A percentile compares a stretch with the other conserved stretches of the same genome.
These are phyloP conservation scores for Caenorhabditis drosophilae DNA, from an alignment of 2,888 invertebrate species.

Conservation along the genomic window DNA sequence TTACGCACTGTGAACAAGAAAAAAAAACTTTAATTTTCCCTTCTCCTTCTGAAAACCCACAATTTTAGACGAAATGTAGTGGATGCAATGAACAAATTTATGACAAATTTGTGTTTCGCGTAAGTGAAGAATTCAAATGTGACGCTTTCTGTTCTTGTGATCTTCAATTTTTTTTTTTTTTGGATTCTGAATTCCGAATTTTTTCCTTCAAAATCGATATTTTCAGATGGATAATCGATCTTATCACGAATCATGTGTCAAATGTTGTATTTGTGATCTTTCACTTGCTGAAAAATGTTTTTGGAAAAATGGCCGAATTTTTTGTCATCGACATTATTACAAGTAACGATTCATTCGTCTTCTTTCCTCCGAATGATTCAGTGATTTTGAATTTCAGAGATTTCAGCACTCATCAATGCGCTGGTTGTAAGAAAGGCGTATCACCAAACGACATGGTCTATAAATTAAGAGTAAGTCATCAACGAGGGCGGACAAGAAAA, in stretches of 20 bases:
- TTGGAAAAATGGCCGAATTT: constrained; percentile 92
- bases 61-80: constrained; percentile 42
- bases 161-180: neutral
- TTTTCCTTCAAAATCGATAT: neutral
- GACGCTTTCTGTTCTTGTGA: constrained; percentile 4
- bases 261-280: constrained; percentile 91
- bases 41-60: no score
- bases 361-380: no score
- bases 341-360: constrained; percentile 76
- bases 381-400: constrained; percentile 42
- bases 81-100: constrained; percentile 34
- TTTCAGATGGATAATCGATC: constrained; percentile 41
- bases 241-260: constrained; percentile 96
- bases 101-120: constrained; percentile 33
- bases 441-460: constrained; percentile 65
- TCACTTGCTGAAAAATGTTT: constrained; percentile 96
- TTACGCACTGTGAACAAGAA: no score
- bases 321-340: constrained; percentile 97
- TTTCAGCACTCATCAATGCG: constrained; percentile 57
- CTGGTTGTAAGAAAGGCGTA: constrained; percentile 62
- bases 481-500: no score
- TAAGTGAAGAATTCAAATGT: constrained; percentile 19
- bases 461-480: constrained; percentile 58
- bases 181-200: no score
- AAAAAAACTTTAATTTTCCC: no score